Base-by-base conservation (phyloP, 2,888 invertebrate species). In the Anthophora plumipes region DNA sequence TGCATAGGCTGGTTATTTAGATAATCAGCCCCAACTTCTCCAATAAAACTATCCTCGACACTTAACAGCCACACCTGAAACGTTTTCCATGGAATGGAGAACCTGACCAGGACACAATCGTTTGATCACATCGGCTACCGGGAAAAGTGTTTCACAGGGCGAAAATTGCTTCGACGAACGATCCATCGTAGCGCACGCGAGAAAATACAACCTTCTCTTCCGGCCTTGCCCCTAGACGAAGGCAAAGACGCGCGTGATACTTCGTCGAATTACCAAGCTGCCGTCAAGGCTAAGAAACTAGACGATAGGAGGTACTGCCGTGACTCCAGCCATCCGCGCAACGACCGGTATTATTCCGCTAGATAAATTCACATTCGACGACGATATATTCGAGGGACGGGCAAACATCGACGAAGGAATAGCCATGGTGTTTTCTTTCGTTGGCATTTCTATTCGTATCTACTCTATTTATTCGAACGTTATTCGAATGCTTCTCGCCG, bases 271-370 rank as follows among this genome's bases (percentile, higher is more conserved):
- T 71, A 74, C 80, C 39, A 71, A 74, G 74, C 55, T 61, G 54
- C 50, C 64, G 66, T 66, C 55, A 67, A 67, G 31, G 69, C 67
- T 77, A 73, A 80, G 54, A 71, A n/a, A 73, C 60, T 66, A 48
- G 63, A n/a, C 43, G 25, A 14, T 6, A 20, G 3, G 0, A n/a
- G n/a, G 22, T 37, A 41, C 22, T 57, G 70, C 31, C 69, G 67
- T 60, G 81, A 77, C 59, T 84, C 57, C 63, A 57, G 46, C 52
- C 69, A 54, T 78, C 70, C 75, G 59, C 63, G 67, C 52, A 82
- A 72, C 68, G 68, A 77, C 48, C 31, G 60, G 72, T 57, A 72
- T 80, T 80, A 80, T 77, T 72, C 78, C 78, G 68, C 68, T 63
- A 73, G 68, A 80, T 80, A 80, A 80, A 77, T 80, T 52, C 72